These are phyloP conservation scores for Eublepharis macularius DNA, from an alignment of 2,113 vertebrate genomes.

Conservation along the genomic window DNA sequence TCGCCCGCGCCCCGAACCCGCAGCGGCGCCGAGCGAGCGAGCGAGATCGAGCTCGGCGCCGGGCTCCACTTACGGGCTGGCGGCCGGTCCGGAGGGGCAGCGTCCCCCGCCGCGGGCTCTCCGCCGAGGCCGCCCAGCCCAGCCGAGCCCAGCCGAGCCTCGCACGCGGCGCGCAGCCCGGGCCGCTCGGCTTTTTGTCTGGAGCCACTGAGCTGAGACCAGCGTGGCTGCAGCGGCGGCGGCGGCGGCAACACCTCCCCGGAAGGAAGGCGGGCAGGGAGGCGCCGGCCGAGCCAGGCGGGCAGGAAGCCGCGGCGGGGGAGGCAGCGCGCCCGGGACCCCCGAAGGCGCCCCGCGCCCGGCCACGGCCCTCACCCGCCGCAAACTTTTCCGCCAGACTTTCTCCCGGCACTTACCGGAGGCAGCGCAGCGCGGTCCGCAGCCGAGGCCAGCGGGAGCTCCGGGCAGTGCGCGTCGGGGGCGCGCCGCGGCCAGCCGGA, in stretches of 20 bases:
- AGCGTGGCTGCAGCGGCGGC: constrained; percentile 64
- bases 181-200: constrained; percentile 79
- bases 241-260: constrained; percentile 20
- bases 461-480: constrained; percentile 32
- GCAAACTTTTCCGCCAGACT: constrained; percentile 44
- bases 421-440: background rate
- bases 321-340: constrained; percentile 47
- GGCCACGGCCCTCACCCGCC: background rate
- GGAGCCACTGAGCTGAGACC: constrained; percentile 81
- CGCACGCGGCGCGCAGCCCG: constrained; percentile 34
- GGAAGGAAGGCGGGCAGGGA: background rate
- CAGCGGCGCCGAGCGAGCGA: background rate
- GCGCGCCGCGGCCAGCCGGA: constrained; percentile 55
- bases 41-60: background rate
- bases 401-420: constrained; percentile 28
- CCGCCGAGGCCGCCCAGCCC: background rate
- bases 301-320: constrained; percentile 55
- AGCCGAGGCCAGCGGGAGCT: background rate
- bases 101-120: background rate
- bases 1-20: too few species aligned
- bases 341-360: background rate
- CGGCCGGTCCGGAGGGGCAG: background rate
- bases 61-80: background rate
- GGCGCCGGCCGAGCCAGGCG: constrained; percentile 32
- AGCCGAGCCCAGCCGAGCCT: background rate